phyloP scores from a whole-genome alignment of 2,888 invertebrate species.

The Callyntrura guangdongensis region DNA sequence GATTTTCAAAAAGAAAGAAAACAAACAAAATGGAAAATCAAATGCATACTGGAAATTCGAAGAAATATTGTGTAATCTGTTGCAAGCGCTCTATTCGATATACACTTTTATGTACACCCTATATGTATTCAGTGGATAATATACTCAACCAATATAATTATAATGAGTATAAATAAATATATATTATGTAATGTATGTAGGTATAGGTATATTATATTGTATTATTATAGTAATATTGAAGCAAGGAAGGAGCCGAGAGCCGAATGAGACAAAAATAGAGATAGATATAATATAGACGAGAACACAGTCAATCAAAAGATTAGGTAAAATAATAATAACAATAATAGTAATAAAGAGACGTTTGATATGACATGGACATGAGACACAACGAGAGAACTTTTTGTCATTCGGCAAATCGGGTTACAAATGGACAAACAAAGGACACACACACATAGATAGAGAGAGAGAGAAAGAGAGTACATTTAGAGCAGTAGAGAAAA shows the following conservation, averaged over 20 bases:
- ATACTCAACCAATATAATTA: slow-evolving; percentile 40
- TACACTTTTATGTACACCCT: slow-evolving; percentile 33
- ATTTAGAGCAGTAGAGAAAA: slow-evolving; percentile 63
- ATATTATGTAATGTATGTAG: slow-evolving; percentile 19
- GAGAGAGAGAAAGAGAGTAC: slow-evolving; percentile 77
- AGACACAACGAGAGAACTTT: slow-evolving; percentile 79
- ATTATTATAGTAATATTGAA: slow-evolving; percentile 82
- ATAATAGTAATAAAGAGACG: slow-evolving; percentile 42
- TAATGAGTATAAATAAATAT: slow-evolving; percentile 65
- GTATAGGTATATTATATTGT: slow-evolving; percentile 37
- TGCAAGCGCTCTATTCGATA: slow-evolving; percentile 27
- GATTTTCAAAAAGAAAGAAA: background rate
- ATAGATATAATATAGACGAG: slow-evolving; percentile 44
- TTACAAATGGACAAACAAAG: slow-evolving; percentile 84
- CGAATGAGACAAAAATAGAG: slow-evolving; percentile 81
- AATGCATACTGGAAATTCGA: slow-evolving; percentile 25
- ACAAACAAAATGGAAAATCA: background rate
- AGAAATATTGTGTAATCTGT: slow-evolving; percentile 10
- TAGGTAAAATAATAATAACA: slow-evolving; percentile 61
- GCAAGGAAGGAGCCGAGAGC: slow-evolving; percentile 85
- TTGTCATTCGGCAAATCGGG: slow-evolving; percentile 84
- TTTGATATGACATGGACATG: slow-evolving; percentile 60
- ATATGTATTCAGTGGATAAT: slow-evolving; percentile 27
- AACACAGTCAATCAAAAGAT: slow-evolving; percentile 69
- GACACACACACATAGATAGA: slow-evolving; percentile 83